Evolutionary conservation across 2,888 invertebrate genomes (phyloP).

Genomic region (Atethmia centrago): DNA sequence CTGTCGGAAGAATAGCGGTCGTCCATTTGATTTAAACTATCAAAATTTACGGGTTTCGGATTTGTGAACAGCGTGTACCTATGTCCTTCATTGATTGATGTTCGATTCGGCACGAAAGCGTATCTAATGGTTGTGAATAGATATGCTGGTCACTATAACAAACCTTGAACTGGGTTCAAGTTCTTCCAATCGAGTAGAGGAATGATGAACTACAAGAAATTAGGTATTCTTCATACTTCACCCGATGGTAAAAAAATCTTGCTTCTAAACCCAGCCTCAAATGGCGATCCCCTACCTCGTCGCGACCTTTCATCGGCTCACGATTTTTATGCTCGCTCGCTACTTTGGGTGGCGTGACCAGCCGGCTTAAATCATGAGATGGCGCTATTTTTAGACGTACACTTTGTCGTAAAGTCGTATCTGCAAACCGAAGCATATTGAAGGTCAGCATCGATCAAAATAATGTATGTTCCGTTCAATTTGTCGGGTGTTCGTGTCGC

Average conservation of each 20-base stretch:
- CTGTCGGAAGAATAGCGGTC: not conserved
- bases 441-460: constrained; percentile 72
- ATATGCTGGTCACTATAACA: not conserved
- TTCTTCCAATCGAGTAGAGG: not conserved
- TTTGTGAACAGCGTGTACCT: not conserved
- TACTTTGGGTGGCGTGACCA: constrained; percentile 74
- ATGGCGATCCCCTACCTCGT: constrained; percentile 64
- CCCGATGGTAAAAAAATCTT: not conserved
- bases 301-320: constrained; percentile 68
- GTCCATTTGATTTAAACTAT: no score
- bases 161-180: not conserved
- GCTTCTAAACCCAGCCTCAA: constrained; percentile 52
- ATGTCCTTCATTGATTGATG: not conserved
- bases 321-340: constrained; percentile 75
- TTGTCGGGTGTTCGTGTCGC: constrained; percentile 5
- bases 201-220: not conserved
- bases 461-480: constrained; percentile 52
- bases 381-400: constrained; percentile 78
- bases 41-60: no score
- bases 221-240: not conserved
- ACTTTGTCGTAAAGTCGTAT: constrained; percentile 78
- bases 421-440: constrained; percentile 64
- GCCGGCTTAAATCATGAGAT: constrained; percentile 76
- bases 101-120: not conserved
- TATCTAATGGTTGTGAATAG: not conserved